Base-by-base conservation (phyloP, 2,888 invertebrate genomes). In the Oxyscelio sp. region DNA sequence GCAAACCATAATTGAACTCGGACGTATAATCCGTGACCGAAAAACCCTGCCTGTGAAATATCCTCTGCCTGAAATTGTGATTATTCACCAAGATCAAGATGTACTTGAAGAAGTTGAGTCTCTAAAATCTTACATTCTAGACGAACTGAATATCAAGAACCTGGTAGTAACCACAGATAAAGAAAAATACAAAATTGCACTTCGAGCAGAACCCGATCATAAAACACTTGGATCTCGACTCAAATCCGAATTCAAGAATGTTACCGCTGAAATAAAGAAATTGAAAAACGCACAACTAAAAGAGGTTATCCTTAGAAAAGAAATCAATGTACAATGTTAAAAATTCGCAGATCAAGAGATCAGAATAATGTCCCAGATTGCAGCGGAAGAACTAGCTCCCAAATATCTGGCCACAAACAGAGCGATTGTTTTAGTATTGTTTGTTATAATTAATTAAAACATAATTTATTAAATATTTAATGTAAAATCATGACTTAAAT, bases 1-100 rank as follows among this genome's bases (percentile, higher is more conserved):
- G 99, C 99, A 99, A 95, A 96, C 96, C 43, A 97, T 99, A 1
- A 97, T 99, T 85, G 99, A 99, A 93, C 95, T 99, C 31, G 99
- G 99, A 0, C 96, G 99, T 86, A 97, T 99, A 8, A 95, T 99
- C 81, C 95, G 99, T 81, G 99, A 99, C 93, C 96, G 99, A 54
- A 98, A 98, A 93, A 98, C 98, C 2, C 96, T 99, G 83, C 99
- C 99, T 0, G 96, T 99, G 2, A 99, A 99, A 95, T 99, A 99
- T 95, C 99, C 99, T 0, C 95, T 99, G 83, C 98, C 98, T 17
- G 99, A 99, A 95, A 96, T 99, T 88, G 97, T 99, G n/a, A 97
- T 99, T 5, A 97, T 99, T 87, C 98, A 99, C 93, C 97, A 97
- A 87, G 97, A 98, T 90, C 94, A 95, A 15, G 95, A 96, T 43